Evolutionary conservation across 2,797 vertebrate genomes (phyloP), one percentile per base, ranked within the genome.

Genomic region (Pangasius sanitwongsei): DNA sequence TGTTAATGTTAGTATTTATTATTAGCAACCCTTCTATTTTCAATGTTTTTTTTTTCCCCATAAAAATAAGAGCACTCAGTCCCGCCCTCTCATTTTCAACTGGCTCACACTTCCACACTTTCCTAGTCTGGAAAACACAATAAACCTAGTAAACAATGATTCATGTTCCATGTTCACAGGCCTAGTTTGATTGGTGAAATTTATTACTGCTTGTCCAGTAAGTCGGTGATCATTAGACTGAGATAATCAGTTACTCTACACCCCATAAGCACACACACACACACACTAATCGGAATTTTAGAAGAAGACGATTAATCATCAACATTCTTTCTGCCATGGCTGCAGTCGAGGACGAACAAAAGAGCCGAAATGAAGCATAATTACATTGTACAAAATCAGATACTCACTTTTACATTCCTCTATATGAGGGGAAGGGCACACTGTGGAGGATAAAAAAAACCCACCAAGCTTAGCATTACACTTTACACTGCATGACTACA

Each of bases 371-470:
- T 5, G 28, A 28, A 48, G 70, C 16, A 11, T 11, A 80, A 57
- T 34, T 34, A 20, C 77, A 25, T 8, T 1, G 20, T 25, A 23
- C 1, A 3, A 13, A 53, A 86, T n/a, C 48, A 44, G 61, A 69
- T 69, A 89, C 89, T 89, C 34, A 89, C 89, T 57, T 55, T 84
- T n/a, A 78, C 89, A 87, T 89, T 87, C 86, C 15, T 77, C 61
- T 34, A 87, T 0, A 37, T 78, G 28, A 48, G 81, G 16, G 48
- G 6, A 61, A 6, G 50, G 50, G 9, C 80, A 87, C 6, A 70
- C 88, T 89, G 89, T 18, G 41, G 61, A 84, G 44, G n/a, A 6
- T 23, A 48, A 37, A 78, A 6, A 55, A 53, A 41, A 57, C 13
- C 59, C n/a, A 37, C 18, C 1, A 31, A 4, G 44, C 15, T 84